Evolutionary conservation across 2,113 vertebrate species (phyloP), one percentile per base, ranked within the genome.

Genomic region (Panthera uncia): DNA sequence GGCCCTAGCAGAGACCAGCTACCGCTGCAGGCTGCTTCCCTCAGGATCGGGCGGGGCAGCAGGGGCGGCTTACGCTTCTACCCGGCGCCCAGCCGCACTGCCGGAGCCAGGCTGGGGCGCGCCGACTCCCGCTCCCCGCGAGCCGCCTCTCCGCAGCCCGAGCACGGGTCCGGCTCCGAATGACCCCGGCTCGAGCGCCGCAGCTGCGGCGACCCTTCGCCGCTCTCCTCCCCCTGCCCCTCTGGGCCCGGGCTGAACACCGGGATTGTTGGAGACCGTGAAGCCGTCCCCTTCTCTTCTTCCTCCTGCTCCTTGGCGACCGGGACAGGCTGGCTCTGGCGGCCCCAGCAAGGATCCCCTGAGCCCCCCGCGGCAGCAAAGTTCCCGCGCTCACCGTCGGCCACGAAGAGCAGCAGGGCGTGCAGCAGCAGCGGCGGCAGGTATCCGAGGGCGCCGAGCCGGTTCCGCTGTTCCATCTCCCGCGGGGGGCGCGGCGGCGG

Each of bases 391-490:
- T 99, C 98, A 99, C 99, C 99, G 91, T 99, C 98, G 78, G 99
- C 99, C 97, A 98, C 97, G 95, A 99, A 96, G 82, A 99, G 97
- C 97, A 99, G 99, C 80, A 99, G 99, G 13, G 99, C 98, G 97
- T 99, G 98, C 76, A 99, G 97, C 98, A 99, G 97, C 98, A 99
- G 98, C 66, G 99, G 97, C 98, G 99, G 98, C 98, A 99, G 99
- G 99, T 99, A 99, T 99, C 99, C 99, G 91, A 99, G 97, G 97
- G 99, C 98, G 97, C 99, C 97, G 98, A 98, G 96, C 91, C 99
- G 98, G 98, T 98, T 98, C 96, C 98, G 98, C 98, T 98, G 99
- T 98, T 99, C 99, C 99, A 99, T 99, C 97, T 99, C 99, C 99
- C 99, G 98, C 97, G 97, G 95, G 98, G 98, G 97, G 98, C 97